These are phyloP conservation scores for Indicator indicator DNA, from an alignment of 2,113 vertebrate genomes.

Conservation along the genomic window DNA sequence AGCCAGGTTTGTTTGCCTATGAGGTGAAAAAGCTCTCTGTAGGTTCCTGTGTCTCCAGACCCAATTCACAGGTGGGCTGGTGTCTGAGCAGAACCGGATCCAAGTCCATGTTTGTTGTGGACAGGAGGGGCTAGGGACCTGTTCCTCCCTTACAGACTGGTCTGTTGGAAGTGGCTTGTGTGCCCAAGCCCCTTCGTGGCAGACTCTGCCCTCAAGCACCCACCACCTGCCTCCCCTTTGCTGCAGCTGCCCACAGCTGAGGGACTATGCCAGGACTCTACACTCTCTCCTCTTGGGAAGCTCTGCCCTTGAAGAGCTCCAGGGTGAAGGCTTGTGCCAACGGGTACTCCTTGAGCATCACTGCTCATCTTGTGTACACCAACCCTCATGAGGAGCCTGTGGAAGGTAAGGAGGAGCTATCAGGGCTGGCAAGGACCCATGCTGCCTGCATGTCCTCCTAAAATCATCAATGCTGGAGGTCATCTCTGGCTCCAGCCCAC, in stretches of 20 bases:
- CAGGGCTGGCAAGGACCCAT: accelerated
- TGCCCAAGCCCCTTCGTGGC: neutral
- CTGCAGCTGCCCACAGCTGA: neutral
- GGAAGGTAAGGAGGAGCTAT: slow-evolving; percentile 80
- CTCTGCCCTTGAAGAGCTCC: slow-evolving; percentile 90
- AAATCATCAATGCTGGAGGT: neutral
- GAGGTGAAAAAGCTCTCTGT: neutral
- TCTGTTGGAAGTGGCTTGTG: neutral
- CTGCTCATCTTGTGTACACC: slow-evolving; percentile 85
- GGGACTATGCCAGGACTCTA: slow-evolving; percentile 91
- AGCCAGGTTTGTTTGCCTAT: neutral
- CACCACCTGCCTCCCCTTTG: neutral
- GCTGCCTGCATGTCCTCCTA: neutral
- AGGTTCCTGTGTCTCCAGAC: neutral
- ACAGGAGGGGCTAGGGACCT: neutral
- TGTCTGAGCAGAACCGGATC: neutral
- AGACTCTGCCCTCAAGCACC: accelerated
- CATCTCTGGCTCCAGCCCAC: neutral
- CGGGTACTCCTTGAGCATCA: slow-evolving; percentile 89
- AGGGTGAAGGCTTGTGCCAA: slow-evolving; percentile 90
- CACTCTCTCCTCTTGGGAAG: slow-evolving; percentile 87
- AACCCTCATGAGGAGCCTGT: slow-evolving; percentile 86
- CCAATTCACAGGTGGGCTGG: neutral
- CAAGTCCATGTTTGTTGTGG: neutral
- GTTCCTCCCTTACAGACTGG: neutral